These are phyloP conservation scores for Hartigia nigra DNA, from an alignment of 2,888 invertebrate species.

Conservation along the genomic window DNA sequence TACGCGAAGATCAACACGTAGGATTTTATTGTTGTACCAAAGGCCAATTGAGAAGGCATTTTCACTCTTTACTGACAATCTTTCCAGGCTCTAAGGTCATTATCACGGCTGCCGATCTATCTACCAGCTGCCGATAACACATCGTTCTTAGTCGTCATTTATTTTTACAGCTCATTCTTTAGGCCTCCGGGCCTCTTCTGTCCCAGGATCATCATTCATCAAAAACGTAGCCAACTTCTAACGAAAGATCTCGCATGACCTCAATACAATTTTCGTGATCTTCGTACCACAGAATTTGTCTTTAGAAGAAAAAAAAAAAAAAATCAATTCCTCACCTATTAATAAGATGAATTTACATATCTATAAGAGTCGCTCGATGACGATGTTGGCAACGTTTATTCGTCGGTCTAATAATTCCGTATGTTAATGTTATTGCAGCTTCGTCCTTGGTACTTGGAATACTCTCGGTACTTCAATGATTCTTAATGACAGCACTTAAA, in stretches of 20 bases:
- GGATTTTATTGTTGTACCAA: not conserved
- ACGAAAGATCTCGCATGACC: not conserved
- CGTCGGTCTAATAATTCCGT: not conserved
- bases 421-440: constrained; percentile 10
- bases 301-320: not conserved
- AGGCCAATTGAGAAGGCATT: not conserved
- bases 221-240: not conserved
- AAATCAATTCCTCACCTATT: not conserved
- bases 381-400: not conserved
- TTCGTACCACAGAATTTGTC: not conserved
- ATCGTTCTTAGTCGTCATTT: not conserved
- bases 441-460: constrained; percentile 13
- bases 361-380: not conserved
- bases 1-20: not conserved
- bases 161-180: not conserved
- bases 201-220: not conserved
- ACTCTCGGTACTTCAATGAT: not conserved
- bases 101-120: not conserved
- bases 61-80: not conserved
- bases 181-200: too few relatives aligned
- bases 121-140: not conserved
- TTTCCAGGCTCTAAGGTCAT: not conserved
- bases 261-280: not conserved
- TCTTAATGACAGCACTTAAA: not conserved
- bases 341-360: not conserved